Conservation (phyloP, 2,113 vertebrate species). For the Saccopteryx leptura region DNA sequence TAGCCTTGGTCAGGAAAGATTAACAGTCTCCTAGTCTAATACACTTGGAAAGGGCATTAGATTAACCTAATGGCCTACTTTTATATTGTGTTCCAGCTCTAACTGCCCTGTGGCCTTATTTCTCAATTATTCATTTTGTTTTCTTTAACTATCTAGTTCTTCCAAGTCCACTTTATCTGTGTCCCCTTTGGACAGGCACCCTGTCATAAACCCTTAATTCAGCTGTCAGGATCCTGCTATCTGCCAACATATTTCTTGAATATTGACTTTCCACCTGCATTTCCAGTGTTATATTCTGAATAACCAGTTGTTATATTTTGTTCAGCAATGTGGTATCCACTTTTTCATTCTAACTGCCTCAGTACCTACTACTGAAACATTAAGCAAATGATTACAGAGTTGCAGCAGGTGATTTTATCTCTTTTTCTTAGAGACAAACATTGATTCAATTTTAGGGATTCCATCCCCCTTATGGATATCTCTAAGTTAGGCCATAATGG, state of each 20-base stretch:
- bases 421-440: background rate
- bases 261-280: constrained; percentile 41
- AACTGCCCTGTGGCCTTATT: background rate
- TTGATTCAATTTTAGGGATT: constrained; percentile 25
- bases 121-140: background rate
- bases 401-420: background rate
- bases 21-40: background rate
- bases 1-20: constrained; percentile 3
- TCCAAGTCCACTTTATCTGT: background rate
- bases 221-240: background rate
- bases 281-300: constrained; percentile 17
- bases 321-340: background rate
- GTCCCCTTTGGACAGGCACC: background rate
- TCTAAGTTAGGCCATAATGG: background rate
- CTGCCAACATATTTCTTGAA: constrained; percentile 2
- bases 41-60: background rate
- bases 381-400: constrained; percentile 36
- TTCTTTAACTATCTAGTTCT: background rate
- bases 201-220: background rate
- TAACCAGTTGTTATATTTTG: constrained; percentile 32
- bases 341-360: constrained; percentile 5
- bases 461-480: background rate
- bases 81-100: background rate
- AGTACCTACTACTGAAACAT: background rate
- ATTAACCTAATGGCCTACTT: background rate